A percentile compares a stretch with the other conserved stretches of the same genome.
phyloP scores from a whole-genome alignment of 1,140 invertebrate species.

The Listronotus bonariensis region DNA sequence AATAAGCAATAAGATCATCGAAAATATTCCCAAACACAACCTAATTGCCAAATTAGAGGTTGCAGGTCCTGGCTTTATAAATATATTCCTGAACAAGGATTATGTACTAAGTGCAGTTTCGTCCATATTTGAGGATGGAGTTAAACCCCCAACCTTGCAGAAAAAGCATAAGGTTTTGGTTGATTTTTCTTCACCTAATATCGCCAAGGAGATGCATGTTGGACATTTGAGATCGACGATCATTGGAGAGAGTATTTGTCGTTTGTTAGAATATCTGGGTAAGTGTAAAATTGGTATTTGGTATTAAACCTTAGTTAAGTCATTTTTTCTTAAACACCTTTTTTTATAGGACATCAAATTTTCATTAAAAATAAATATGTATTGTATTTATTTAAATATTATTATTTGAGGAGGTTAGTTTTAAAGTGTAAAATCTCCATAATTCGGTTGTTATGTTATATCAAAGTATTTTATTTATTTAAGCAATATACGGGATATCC shows the following conservation, averaged over 20 bases:
- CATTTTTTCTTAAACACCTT: too few relatives aligned
- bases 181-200: slow-evolving; percentile 98
- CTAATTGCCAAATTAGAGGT: slow-evolving; percentile 81
- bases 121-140: slow-evolving; percentile 71
- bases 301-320: neutral
- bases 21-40: slow-evolving; percentile 66
- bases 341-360: too few relatives aligned
- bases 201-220: slow-evolving; percentile 99
- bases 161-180: slow-evolving; percentile 78
- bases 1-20: slow-evolving; percentile 80
- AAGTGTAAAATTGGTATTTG: slow-evolving; percentile 1
- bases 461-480: too few relatives aligned
- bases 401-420: too few relatives aligned
- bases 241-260: slow-evolving; percentile 91
- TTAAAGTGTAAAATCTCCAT: too few relatives aligned
- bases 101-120: slow-evolving; percentile 69
- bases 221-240: slow-evolving; percentile 98
- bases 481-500: too few relatives aligned
- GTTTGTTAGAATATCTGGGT: slow-evolving; percentile 85
- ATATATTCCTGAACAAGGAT: slow-evolving; percentile 78
- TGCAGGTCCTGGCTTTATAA: slow-evolving; percentile 94
- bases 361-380: too few relatives aligned
- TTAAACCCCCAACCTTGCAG: slow-evolving; percentile 69
- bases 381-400: too few relatives aligned
- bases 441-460: too few relatives aligned